Conservation (phyloP, 2,113 vertebrate species). For the Phyllopteryx taeniolatus region DNA sequence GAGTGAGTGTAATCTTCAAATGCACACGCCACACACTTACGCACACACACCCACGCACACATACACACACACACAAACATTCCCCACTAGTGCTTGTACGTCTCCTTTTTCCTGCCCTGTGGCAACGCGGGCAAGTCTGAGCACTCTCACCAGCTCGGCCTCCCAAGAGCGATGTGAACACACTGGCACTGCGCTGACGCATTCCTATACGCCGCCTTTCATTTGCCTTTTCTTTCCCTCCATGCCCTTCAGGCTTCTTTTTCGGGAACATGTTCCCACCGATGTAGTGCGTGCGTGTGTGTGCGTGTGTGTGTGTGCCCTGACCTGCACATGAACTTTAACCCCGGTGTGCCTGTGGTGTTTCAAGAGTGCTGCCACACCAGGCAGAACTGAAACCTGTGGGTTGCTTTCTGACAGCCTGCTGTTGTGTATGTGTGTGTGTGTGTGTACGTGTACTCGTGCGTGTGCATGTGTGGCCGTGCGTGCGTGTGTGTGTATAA, state of each 20-base stretch:
- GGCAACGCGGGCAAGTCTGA: slow-evolving; percentile 38
- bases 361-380: slow-evolving; percentile 72
- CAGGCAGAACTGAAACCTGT: slow-evolving; percentile 78
- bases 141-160: slow-evolving; percentile 35
- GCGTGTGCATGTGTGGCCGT: slow-evolving; percentile 45
- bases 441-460: slow-evolving; percentile 30
- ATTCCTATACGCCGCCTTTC: slow-evolving; percentile 8
- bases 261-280: neutral
- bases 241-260: slow-evolving; percentile 31
- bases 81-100: slow-evolving; percentile 29
- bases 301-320: slow-evolving; percentile 30
- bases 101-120: slow-evolving; percentile 34
- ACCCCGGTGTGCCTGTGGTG: slow-evolving; percentile 55
- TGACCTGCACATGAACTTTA: slow-evolving; percentile 71
- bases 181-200: slow-evolving; percentile 35
- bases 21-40: neutral
- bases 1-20: slow-evolving; percentile 26
- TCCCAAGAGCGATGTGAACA: slow-evolving; percentile 27
- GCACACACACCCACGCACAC: too few species aligned
- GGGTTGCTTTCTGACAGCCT: slow-evolving; percentile 66
- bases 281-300: slow-evolving; percentile 1
- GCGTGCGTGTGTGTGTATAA: slow-evolving; percentile 42
- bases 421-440: slow-evolving; percentile 50
- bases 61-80: slow-evolving; percentile 29
- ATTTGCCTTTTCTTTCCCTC: slow-evolving; percentile 1